These are phyloP conservation scores for Syrrhaptes paradoxus DNA, from an alignment of 2,113 vertebrate species.

Conservation along the genomic window DNA sequence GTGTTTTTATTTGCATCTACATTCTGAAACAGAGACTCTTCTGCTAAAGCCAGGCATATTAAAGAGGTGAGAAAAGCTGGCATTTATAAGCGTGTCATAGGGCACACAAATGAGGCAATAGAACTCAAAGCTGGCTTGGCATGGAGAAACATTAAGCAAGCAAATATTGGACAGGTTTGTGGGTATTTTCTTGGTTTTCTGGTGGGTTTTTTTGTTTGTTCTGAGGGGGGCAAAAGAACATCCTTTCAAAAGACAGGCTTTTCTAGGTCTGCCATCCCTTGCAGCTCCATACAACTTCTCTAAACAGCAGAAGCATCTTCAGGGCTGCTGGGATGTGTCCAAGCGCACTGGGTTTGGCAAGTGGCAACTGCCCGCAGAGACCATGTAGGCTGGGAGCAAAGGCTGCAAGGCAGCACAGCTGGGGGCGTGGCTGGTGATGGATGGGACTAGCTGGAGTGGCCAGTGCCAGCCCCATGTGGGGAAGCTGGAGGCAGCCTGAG, in stretches of 20 bases:
- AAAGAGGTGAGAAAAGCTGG: background rate
- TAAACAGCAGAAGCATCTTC: background rate
- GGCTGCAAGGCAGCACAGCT: background rate
- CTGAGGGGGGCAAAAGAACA: background rate
- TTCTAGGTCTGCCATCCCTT: background rate
- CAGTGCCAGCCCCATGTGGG: background rate
- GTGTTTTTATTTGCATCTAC: background rate
- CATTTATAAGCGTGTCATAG: background rate
- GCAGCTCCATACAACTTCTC: background rate
- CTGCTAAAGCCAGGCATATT: background rate
- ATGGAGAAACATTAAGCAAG: background rate
- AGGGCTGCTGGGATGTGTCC: background rate
- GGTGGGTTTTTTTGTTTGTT: background rate
- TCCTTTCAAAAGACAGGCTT: background rate
- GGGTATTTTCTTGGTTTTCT: background rate
- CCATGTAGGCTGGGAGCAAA: background rate
- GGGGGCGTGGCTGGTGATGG: background rate
- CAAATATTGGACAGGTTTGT: background rate
- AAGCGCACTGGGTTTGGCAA: background rate
- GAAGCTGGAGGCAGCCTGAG: background rate
- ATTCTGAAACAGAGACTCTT: background rate
- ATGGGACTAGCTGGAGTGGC: background rate
- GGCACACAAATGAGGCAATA: background rate
- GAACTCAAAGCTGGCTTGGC: background rate
- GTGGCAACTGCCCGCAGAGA: background rate